Evolutionary conservation across 2,797 vertebrate genomes (phyloP).

Genomic region (Eleutherodactylus coqui): DNA sequence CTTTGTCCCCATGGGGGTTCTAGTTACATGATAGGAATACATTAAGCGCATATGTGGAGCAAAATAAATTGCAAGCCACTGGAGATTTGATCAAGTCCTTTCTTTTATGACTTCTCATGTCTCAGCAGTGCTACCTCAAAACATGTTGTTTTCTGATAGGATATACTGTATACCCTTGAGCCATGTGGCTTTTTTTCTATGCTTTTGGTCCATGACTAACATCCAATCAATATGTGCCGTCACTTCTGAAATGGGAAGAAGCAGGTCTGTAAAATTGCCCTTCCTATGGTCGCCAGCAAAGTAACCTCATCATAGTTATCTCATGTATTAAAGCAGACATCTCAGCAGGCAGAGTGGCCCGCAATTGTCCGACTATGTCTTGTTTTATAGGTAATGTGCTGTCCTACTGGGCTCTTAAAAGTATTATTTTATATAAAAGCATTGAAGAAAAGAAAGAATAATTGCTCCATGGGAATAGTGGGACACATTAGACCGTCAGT

Average conservation of each 20-base stretch:
- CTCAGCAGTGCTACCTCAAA: neutral
- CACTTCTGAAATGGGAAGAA: conserved; percentile 11
- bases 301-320: conserved; percentile 14
- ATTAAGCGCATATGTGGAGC: neutral
- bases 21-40: conserved; percentile 4
- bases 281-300: conserved; percentile 4
- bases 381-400: conserved; percentile 10
- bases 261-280: conserved; percentile 21
- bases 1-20: neutral
- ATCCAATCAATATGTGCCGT: conserved; percentile 49
- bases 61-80: neutral
- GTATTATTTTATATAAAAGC: neutral
- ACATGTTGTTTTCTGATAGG: neutral
- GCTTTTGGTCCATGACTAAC: conserved; percentile 50
- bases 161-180: conserved; percentile 13
- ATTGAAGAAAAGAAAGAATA: neutral
- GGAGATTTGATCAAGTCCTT: conserved; percentile 14
- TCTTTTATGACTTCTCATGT: conserved; percentile 1
- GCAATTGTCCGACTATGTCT: neutral
- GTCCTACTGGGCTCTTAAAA: neutral
- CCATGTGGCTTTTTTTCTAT: conserved; percentile 6
- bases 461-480: neutral
- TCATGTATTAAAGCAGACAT: conserved; percentile 5
- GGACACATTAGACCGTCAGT: neutral
- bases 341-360: conserved; percentile 14